These are phyloP conservation scores for Cossypha niveicapilla DNA, from an alignment of 2,797 vertebrate genomes.

Conservation along the genomic window DNA sequence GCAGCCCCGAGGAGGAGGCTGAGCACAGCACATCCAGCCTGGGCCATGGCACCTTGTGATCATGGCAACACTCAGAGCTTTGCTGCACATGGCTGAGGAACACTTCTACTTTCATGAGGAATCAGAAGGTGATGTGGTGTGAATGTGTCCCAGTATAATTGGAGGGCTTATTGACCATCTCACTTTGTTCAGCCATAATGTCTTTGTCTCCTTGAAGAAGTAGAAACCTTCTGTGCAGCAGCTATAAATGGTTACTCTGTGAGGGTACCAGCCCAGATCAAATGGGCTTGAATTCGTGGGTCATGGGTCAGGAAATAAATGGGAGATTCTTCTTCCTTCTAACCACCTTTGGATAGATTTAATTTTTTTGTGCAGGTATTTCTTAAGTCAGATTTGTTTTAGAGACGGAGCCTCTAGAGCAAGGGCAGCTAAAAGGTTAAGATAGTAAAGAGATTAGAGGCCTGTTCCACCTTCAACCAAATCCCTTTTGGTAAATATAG, in stretches of 20 bases:
- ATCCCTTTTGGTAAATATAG: constrained; percentile 29
- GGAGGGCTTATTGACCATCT: background rate
- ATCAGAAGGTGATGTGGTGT: background rate
- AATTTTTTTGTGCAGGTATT: background rate
- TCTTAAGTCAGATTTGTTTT: constrained; percentile 5
- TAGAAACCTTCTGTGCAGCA: background rate
- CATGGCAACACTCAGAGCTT: background rate
- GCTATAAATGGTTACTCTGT: background rate
- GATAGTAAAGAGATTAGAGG: constrained; percentile 36
- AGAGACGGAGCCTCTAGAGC: background rate
- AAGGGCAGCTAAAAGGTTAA: constrained; percentile 49
- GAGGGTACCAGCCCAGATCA: background rate
- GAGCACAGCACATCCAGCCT: background rate
- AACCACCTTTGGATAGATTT: background rate
- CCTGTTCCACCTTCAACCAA: background rate
- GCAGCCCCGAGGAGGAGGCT: background rate
- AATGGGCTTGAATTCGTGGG: background rate
- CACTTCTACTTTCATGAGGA: background rate
- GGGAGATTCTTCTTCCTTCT: background rate
- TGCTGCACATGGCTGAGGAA: background rate
- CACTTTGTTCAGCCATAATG: background rate
- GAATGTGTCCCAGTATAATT: background rate
- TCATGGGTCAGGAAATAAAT: background rate
- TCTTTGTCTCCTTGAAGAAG: background rate
- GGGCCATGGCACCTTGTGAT: background rate